Percentiles rank a stretch among this genome's conserved stretches.
phyloP scores from a whole-genome alignment of 2,797 vertebrate genomes.

The Bovichtus variegatus region DNA sequence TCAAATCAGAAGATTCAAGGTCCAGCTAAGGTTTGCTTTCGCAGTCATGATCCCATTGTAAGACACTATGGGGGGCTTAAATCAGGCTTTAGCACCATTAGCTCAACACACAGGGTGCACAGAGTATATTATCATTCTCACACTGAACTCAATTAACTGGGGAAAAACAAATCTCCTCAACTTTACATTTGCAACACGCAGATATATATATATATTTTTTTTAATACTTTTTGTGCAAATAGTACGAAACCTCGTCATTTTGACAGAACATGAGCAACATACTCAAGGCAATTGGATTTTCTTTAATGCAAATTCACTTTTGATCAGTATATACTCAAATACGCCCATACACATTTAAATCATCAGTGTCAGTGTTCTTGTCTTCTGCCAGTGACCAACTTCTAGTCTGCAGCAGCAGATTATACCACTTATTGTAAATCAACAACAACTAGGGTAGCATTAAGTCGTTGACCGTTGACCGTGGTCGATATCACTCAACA shows the following conservation, averaged over 20 bases:
- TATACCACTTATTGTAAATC: neutral
- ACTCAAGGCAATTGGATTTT: neutral
- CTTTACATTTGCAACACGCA: neutral
- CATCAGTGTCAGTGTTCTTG: neutral
- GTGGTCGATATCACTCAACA: neutral
- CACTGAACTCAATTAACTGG: neutral
- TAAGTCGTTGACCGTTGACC: neutral
- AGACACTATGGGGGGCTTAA: neutral
- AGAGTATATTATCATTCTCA: neutral
- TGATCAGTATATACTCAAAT: neutral
- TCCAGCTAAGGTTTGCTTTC: neutral
- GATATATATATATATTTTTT: too few relatives aligned
- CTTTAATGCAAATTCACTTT: neutral
- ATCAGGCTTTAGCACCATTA: conserved; percentile 1
- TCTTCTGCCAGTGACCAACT: neutral
- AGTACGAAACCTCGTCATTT: neutral
- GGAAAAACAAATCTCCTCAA: neutral
- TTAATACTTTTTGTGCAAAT: neutral
- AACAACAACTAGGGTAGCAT: neutral
- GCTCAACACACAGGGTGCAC: neutral
- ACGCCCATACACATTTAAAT: neutral
- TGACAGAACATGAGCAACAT: neutral
- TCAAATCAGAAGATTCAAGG: neutral
- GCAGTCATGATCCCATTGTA: neutral
- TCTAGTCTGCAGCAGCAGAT: neutral